Percentiles rank a stretch among this genome's conserved stretches.
Evolutionary conservation across 2,113 vertebrate species (phyloP).

Genomic region (Cavia aperea): DNA sequence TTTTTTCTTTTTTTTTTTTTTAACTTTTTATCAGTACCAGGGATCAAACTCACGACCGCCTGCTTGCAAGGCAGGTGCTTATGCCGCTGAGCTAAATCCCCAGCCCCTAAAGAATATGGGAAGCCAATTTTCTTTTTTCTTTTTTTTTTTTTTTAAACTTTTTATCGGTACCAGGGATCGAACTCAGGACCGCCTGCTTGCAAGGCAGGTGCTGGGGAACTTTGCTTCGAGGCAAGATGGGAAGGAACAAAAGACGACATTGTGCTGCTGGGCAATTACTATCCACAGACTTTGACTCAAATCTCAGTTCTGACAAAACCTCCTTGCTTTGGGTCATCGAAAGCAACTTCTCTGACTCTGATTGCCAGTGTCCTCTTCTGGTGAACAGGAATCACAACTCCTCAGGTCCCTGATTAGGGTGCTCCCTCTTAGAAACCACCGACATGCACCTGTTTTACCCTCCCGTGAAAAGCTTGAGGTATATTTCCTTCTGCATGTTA

Average conservation of each 20-base stretch:
- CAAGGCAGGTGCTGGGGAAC: too few species aligned
- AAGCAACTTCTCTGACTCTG: neutral
- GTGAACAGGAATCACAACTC: neutral
- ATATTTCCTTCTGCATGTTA: fast-evolving
- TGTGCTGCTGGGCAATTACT: neutral
- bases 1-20: too few species aligned
- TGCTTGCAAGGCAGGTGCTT: too few species aligned
- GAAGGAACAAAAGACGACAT: neutral
- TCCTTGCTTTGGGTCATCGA: neutral
- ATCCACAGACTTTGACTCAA: neutral
- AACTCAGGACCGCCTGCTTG: too few species aligned
- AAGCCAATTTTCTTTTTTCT: too few species aligned
- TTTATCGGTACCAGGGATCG: too few species aligned
- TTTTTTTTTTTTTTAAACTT: too few species aligned
- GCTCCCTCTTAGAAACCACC: neutral
- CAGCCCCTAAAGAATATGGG: too few species aligned
- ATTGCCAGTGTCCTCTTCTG: neutral
- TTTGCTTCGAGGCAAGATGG: neutral
- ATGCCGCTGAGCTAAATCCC: too few species aligned
- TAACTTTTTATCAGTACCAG: too few species aligned
- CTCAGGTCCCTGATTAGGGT: neutral
- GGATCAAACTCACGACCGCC: too few species aligned
- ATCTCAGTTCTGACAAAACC: neutral
- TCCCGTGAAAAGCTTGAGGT: neutral
- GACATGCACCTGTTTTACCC: neutral